Base-by-base conservation (phyloP, 2,113 vertebrate species). In the Eolophus roseicapilla region DNA sequence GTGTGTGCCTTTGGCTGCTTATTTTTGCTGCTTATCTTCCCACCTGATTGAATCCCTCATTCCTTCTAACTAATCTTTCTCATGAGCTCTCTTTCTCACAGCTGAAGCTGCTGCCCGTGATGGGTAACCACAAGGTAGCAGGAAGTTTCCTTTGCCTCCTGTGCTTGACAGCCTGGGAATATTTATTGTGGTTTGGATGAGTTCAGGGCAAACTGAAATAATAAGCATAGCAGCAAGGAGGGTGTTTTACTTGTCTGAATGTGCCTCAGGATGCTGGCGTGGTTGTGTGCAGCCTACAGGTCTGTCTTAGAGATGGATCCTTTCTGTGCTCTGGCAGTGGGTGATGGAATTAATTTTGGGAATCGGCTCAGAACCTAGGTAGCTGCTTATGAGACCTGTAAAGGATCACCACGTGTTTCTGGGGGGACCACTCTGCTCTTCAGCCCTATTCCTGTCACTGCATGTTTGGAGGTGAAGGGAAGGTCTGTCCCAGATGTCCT, bases 211-310 rank as follows among this genome's bases (percentile, higher is more conserved):
- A 67, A 81, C 59, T 70, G 60, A 65, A 85, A 31, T 52, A 60
- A 31, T 37, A 39, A 64, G 35, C 21, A 17, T 33, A 70, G 39
- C 4, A 27, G 9, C 28, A 47, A 55, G 60, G 50, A 4, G 31
- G 24, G 35, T 25, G 39, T 68, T 79, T 46, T 21, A 7, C 28
- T 39, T 4, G 0, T 37, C 46, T 49, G 25, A 68, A 2, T 4
- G 2, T 3, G 12, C 55, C 37, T 81, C 10, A 4, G 0, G 2
- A 8, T 1, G 1, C 33, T 62, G 23, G 27, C 10, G 1, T 46
- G 37, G 11, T 35, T 49, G 28, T 33, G 13, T 82, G 20, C 46
- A 21, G 28, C 31, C n/a, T 65, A 3, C 43, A 52, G 33, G n/a
- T 69, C 33, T 81, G 18, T 43, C 53, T 64, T 79, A 55, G 49